Conservation (phyloP, 2,888 invertebrate genomes). For the Monochamus alternatus region DNA sequence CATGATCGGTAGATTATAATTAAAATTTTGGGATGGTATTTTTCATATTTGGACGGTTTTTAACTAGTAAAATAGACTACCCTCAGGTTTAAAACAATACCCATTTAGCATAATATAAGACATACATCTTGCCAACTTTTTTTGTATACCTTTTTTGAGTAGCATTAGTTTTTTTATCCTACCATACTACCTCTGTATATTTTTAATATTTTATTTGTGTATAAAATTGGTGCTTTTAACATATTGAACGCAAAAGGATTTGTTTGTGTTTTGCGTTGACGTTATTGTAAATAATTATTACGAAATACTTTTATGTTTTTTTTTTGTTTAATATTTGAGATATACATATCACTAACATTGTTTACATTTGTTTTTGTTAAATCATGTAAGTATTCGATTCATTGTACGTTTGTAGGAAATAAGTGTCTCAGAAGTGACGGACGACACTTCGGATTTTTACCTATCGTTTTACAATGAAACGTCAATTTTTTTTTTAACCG, state of each 20-base stretch:
- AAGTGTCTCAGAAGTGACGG: slow-evolving; percentile 18
- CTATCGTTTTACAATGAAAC: slow-evolving; percentile 1
- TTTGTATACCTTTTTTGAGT: slow-evolving; percentile 46
- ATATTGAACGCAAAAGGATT: slow-evolving; percentile 33
- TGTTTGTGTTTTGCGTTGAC: slow-evolving; percentile 23
- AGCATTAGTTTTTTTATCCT: slow-evolving; percentile 53
- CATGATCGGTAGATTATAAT: background rate
- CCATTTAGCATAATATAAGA: slow-evolving; percentile 35
- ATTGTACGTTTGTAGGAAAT: slow-evolving; percentile 13
- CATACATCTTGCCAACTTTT: slow-evolving; percentile 54
- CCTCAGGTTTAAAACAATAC: slow-evolving; percentile 54
- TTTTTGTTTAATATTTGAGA: slow-evolving; percentile 44
- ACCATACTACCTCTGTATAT: slow-evolving; percentile 58
- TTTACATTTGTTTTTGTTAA: slow-evolving; percentile 34
- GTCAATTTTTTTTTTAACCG: slow-evolving; percentile 20
- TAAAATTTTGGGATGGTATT: no score
- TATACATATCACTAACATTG: slow-evolving; percentile 54
- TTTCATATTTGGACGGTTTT: slow-evolving; percentile 10
- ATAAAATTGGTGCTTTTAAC: slow-evolving; percentile 53
- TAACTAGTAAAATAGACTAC: slow-evolving; percentile 46
- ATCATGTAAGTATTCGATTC: slow-evolving; percentile 25
- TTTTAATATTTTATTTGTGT: slow-evolving; percentile 48
- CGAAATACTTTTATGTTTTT: slow-evolving; percentile 15
- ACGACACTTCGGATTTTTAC: background rate
- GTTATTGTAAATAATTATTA: slow-evolving; percentile 34